Evolutionary conservation across 2,113 vertebrate species (phyloP).

Genomic region (Labeo rohita): DNA sequence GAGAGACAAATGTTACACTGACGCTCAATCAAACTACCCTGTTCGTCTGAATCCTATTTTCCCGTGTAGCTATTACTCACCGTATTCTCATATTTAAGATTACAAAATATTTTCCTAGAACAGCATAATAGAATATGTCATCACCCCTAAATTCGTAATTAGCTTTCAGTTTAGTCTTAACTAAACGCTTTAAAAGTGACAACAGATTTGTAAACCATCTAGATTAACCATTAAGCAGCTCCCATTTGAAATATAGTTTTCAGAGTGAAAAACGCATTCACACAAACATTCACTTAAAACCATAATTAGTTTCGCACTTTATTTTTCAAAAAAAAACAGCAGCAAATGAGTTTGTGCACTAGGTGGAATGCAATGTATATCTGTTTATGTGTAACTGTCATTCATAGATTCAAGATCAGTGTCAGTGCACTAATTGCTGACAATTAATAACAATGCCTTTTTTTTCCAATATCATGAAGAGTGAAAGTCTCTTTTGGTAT

Average conservation of each 20-base stretch:
- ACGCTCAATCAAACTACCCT: too few species aligned
- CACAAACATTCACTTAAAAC: background rate
- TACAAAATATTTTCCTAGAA: background rate
- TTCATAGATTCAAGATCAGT: background rate
- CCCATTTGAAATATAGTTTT: background rate
- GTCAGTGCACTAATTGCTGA: background rate
- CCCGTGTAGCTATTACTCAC: background rate
- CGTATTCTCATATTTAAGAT: background rate
- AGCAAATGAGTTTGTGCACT: constrained; percentile 22
- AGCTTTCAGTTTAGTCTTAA: too few species aligned
- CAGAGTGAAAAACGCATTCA: background rate
- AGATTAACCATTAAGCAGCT: too few species aligned
- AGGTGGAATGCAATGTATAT: constrained; percentile 33
- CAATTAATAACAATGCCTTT: background rate
- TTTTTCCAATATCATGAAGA: background rate
- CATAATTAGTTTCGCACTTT: constrained; percentile 37
- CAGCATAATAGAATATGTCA: background rate
- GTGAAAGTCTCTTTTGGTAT: constrained; percentile 20
- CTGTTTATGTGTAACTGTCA: background rate
- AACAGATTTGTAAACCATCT: too few species aligned
- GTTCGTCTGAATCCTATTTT: background rate
- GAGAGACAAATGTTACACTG: background rate
- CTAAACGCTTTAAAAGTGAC: too few species aligned
- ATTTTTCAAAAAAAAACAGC: constrained; percentile 54
- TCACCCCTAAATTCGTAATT: background rate